Conservation (phyloP, 2,113 vertebrate species). For the Caranx melampygus region DNA sequence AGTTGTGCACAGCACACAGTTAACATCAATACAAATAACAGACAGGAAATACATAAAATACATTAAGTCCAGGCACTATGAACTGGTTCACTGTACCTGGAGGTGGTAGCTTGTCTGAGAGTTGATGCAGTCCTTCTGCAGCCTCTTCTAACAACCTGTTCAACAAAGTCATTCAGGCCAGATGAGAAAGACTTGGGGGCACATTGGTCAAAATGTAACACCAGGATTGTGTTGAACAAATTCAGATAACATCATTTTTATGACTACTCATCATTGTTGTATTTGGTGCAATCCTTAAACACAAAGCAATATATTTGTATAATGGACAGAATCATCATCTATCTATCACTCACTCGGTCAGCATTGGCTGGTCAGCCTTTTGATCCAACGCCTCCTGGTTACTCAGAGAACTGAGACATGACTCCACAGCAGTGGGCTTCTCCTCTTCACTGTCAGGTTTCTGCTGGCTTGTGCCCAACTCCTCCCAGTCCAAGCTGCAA, state of each 20-base stretch:
- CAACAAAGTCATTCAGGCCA: conserved; percentile 14
- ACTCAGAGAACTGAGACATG: conserved; percentile 61
- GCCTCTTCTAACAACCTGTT: conserved; percentile 76
- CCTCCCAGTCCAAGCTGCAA: conserved; percentile 76
- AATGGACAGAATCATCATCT: neutral
- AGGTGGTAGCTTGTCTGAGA: conserved; percentile 77
- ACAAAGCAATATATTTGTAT: neutral
- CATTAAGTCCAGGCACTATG: neutral
- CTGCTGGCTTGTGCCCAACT: conserved; percentile 45
- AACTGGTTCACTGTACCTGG: conserved; percentile 64
- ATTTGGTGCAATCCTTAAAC: neutral
- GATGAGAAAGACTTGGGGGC: neutral
- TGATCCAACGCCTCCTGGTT: conserved; percentile 58
- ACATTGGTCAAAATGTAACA: neutral
- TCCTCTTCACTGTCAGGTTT: conserved; percentile 67
- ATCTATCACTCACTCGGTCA: conserved; percentile 70
- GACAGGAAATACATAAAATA: neutral
- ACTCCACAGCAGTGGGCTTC: conserved; percentile 41
- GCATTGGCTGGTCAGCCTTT: conserved; percentile 42
- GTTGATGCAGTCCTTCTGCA: conserved; percentile 73
- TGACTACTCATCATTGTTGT: too few species aligned
- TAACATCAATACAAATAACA: neutral
- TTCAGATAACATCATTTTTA: neutral
- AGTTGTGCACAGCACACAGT: neutral
- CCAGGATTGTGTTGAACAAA: neutral